Evolutionary conservation across 2,888 invertebrate species (phyloP), one percentile per base, ranked within the genome.

Genomic region (Desoria tigrina): DNA sequence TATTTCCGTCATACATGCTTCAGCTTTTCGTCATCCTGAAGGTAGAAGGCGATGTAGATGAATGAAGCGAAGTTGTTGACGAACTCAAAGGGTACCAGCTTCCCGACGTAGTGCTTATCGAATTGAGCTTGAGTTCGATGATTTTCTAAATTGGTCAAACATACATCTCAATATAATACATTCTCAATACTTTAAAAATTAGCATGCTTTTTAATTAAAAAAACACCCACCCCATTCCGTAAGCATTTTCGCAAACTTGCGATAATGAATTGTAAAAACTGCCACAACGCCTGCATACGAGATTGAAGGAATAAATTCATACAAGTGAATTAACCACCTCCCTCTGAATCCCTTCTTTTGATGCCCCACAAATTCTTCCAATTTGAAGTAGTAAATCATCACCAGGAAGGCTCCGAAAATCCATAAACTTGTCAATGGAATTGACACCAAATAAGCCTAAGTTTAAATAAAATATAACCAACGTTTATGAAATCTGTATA

Each of bases 101-200:
- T 69, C 11, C 16, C 4, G 16, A 69, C 65, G 4, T 60, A 50
- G 23, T 69, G 55, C 27, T 51, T 37, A 21, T 65, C 63, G 56
- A 63, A 65, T 26, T 69, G 68, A n/a, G 60, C 56, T 53, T 69
- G 42, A n/a, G 68, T 65, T 24, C 68, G 18, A 27, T 69, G 68
- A 53, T 69, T 69, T 53, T 69, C 68, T 69, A 18, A 28, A 26
- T 6, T 45, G 16, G 16, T 9, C 6, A 50, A 16, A 1, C 56
- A 39, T 11, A 27, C 53, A 64, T 65, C 68, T 65, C 68, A 69
- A n/a, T n/a, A n/a, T n/a, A n/a, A n/a, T n/a, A n/a, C n/a, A n/a
- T 51, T 27, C 18, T 21, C 42, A 23, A 32, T 18, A 32, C 7
- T 49, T 18, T 49, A 7, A 1, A 26, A 49, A 23, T n/a, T 9